Conservation (phyloP, 2,888 invertebrate genomes). For the Oligia latruncula region DNA sequence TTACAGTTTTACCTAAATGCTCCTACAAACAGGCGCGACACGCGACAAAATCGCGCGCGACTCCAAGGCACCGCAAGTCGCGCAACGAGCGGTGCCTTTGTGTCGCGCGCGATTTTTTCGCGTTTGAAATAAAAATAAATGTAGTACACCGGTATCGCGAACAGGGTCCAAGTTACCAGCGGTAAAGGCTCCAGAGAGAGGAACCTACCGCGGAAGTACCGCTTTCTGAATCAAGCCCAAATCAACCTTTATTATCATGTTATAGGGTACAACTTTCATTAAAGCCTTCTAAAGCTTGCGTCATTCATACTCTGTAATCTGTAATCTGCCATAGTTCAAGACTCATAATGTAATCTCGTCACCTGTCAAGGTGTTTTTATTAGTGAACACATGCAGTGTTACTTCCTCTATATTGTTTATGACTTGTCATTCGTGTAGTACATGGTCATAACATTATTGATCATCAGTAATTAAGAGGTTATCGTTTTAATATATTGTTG, state of each 20-base stretch:
- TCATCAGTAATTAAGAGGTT: conserved; percentile 37
- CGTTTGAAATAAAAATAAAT: neutral
- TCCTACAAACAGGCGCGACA: no score
- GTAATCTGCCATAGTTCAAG: conserved; percentile 8
- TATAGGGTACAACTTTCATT: neutral
- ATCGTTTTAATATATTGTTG: conserved; percentile 18
- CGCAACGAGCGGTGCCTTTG: no score
- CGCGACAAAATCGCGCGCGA: no score
- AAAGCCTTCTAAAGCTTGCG: neutral
- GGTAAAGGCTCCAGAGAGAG: neutral
- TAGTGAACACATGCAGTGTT: conserved; percentile 44
- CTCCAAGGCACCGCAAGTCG: no score
- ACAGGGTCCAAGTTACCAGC: neutral
- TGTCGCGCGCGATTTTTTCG: no score
- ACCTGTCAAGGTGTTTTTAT: conserved; percentile 60
- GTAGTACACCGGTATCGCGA: neutral
- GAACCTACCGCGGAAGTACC: neutral
- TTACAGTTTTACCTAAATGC: neutral
- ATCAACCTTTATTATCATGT: neutral
- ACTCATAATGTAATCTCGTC: conserved; percentile 50
- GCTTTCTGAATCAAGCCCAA: neutral
- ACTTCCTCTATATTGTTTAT: conserved; percentile 62
- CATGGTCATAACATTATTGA: conserved; percentile 46
- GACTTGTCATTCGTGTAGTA: conserved; percentile 30
- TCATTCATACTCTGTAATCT: conserved; percentile 16